A percentile compares a stretch with the other conserved stretches of the same genome.
Conservation (phyloP, 2,888 invertebrate species). For the Gasteruption jaculator region DNA sequence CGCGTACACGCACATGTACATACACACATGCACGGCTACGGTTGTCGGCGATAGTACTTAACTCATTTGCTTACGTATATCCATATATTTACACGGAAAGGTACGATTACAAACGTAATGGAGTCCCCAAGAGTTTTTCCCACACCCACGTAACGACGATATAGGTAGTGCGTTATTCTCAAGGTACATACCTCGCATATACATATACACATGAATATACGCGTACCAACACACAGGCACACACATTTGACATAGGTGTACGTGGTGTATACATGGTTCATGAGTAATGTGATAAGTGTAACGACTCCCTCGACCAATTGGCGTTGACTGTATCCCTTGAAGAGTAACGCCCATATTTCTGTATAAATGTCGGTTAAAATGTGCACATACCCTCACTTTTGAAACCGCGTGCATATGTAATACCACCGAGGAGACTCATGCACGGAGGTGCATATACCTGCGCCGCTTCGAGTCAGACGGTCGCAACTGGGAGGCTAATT, state of each 20-base stretch:
- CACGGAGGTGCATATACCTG: slow-evolving; percentile 1
- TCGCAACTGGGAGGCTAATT: no score
- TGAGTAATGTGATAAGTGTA: slow-evolving; percentile 44
- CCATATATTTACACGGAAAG: no score
- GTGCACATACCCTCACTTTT: no score
- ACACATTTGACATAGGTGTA: slow-evolving; percentile 13
- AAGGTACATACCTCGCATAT: slow-evolving; percentile 21
- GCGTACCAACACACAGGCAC: slow-evolving; percentile 10
- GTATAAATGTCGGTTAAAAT: slow-evolving; percentile 30
- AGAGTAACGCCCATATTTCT: slow-evolving; percentile 42
- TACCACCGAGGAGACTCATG: slow-evolving; percentile 11
- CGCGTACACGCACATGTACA: no score
- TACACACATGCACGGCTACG: no score
- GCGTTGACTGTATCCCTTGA: slow-evolving; percentile 32
- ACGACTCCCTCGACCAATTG: slow-evolving; percentile 45
- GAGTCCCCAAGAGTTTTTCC: slow-evolving; percentile 22
- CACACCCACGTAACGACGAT: slow-evolving; percentile 28
- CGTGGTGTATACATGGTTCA: slow-evolving; percentile 20
- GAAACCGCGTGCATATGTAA: no score
- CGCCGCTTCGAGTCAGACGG: slow-evolving; percentile 5
- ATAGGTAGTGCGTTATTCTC: slow-evolving; percentile 21
- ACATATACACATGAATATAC: slow-evolving; percentile 9
- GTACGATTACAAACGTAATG: no score
- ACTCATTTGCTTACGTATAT: no score
- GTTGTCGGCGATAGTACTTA: no score